Conservation (phyloP, 1,140 invertebrate species). For the Patella vulgata region DNA sequence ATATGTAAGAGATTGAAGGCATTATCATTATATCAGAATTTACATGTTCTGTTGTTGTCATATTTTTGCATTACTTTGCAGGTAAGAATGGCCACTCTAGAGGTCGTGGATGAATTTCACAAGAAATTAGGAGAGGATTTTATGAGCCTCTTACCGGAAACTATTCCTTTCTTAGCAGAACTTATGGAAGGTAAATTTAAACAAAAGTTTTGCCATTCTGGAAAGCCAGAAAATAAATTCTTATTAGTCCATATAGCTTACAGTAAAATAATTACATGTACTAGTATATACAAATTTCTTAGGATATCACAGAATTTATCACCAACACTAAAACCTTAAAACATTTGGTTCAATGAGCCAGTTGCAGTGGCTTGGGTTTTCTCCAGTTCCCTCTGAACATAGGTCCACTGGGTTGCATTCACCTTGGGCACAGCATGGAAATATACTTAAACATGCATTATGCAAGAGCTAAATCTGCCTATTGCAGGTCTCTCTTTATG, state of each 20-base stretch:
- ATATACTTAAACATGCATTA: too few species aligned
- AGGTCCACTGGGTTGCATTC: not conserved
- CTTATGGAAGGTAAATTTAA: conserved; percentile 67
- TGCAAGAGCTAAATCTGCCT: too few species aligned
- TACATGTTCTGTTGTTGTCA: too few species aligned
- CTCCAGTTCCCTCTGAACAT: too few species aligned
- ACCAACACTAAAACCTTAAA: too few species aligned
- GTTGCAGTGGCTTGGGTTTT: not conserved
- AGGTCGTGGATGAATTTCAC: conserved; percentile 62
- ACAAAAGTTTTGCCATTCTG: not conserved
- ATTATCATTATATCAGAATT: too few species aligned
- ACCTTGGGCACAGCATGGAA: too few species aligned
- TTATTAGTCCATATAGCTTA: not conserved
- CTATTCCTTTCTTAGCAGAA: conserved; percentile 70
- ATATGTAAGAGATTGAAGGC: too few species aligned
- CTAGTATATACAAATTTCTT: not conserved
- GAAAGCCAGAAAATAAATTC: not conserved
- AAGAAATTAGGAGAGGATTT: conserved; percentile 66
- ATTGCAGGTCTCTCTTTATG: too few species aligned
- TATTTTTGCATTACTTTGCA: conserved; percentile 35
- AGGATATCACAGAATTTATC: too few species aligned
- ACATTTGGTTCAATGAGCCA: not conserved
- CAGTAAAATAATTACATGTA: not conserved
- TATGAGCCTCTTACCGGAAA: conserved; percentile 66
- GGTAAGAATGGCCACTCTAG: conserved; percentile 64